These are phyloP conservation scores for Phataginus tetradactyla DNA, from an alignment of 2,797 vertebrate species.

Conservation along the genomic window DNA sequence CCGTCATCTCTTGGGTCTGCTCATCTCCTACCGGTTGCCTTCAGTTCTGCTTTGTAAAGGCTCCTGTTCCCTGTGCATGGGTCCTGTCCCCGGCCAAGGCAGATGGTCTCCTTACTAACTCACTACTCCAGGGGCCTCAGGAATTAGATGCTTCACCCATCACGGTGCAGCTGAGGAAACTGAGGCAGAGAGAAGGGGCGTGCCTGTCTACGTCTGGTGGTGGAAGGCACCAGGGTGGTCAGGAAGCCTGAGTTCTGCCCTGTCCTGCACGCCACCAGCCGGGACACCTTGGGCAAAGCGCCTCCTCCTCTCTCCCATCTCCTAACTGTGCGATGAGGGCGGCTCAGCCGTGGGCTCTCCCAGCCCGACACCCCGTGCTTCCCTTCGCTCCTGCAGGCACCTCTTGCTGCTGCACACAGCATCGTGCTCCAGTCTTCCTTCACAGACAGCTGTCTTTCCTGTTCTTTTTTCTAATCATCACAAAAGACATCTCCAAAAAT, in stretches of 20 bases:
- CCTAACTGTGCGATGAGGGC: background rate
- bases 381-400: fast-evolving
- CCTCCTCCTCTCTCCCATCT: fast-evolving
- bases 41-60: background rate
- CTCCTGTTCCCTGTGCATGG: background rate
- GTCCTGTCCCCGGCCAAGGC: background rate
- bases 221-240: background rate
- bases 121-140: background rate
- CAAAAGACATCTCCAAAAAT: constrained; percentile 10
- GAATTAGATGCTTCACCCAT: background rate
- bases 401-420: background rate
- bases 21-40: too few species aligned
- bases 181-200: background rate
- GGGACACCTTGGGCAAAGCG: background rate
- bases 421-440: background rate
- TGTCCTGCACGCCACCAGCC: background rate
- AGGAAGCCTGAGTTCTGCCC: background rate
- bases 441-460: background rate
- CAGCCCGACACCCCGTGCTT: background rate
- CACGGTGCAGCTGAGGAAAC: background rate
- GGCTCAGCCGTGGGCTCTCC: fast-evolving
- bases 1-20: background rate
- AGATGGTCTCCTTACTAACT: background rate
- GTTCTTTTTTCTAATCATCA: background rate
- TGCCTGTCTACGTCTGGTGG: background rate